Conservation (phyloP, 1,140 invertebrate genomes). For the Ridgeia piscesae region DNA sequence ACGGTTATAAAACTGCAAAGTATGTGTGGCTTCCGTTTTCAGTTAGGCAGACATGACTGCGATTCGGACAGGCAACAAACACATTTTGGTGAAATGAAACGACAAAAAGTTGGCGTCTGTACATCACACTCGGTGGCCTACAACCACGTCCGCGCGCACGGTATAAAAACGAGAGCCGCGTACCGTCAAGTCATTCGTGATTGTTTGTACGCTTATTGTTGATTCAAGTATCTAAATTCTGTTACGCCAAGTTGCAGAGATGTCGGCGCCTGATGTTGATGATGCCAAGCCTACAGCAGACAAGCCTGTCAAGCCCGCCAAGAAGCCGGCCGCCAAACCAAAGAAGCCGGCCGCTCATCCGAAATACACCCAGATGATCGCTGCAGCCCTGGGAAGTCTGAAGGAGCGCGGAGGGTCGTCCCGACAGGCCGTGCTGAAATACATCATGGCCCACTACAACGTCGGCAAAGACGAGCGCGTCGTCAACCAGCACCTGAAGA, state of each 20-base stretch:
- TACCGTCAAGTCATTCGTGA: background rate
- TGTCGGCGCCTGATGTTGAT: conserved; percentile 21
- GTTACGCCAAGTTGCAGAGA: conserved; percentile 29
- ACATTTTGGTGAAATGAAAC: background rate
- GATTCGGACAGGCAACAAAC: background rate
- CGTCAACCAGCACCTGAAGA: conserved; percentile 47
- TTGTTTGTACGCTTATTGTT: background rate
- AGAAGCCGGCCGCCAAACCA: conserved; percentile 36
- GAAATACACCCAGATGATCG: conserved; percentile 34
- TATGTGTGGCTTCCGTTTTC: background rate
- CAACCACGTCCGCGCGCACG: conserved; percentile 1
- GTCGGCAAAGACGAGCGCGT: conserved; percentile 46
- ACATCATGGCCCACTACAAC: conserved; percentile 54
- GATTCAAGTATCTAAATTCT: background rate
- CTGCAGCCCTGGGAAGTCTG: conserved; percentile 26
- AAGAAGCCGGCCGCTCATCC: conserved; percentile 43
- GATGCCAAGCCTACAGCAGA: background rate
- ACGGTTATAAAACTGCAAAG: background rate
- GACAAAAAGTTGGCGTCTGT: background rate
- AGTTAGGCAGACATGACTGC: background rate
- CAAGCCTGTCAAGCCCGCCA: conserved; percentile 36
- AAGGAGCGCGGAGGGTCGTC: conserved; percentile 46
- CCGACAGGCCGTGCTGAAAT: conserved; percentile 53
- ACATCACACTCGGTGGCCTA: background rate
- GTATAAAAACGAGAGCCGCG: background rate